A percentile compares a stretch with the other conserved stretches of the same genome.
Evolutionary conservation across 2,113 vertebrate genomes (phyloP).

Genomic region (sheep (Ovis aries)): DNA sequence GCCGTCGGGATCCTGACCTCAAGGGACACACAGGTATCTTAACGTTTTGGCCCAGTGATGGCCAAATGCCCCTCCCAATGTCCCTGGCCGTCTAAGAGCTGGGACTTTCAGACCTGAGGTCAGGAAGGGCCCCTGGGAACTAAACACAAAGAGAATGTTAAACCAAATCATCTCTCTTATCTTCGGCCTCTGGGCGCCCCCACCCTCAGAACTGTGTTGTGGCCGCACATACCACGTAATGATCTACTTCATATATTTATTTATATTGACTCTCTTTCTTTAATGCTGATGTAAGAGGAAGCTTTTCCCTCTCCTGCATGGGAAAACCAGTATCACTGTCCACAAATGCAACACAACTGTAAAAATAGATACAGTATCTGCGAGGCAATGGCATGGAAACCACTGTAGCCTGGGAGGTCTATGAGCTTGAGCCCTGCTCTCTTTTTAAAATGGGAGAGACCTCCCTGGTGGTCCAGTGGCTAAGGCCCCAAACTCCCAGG

Average conservation of each 20-base stretch:
- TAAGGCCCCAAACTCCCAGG: not conserved
- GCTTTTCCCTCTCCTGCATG: not conserved
- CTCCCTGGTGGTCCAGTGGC: not conserved
- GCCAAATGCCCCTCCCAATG: not conserved
- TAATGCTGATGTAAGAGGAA: not conserved
- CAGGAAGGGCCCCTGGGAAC: not conserved
- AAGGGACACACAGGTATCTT: too few species aligned
- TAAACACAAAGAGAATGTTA: not conserved
- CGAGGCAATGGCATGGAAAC: not conserved
- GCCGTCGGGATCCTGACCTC: not conserved
- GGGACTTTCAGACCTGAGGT: not conserved
- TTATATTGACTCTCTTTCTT: not conserved
- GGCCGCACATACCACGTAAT: rapidly evolving
- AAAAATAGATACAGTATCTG: not conserved
- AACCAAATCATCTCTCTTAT: not conserved
- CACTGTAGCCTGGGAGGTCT: not conserved
- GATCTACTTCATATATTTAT: not conserved
- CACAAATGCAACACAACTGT: not conserved
- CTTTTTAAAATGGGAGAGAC: not conserved
- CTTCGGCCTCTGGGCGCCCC: not conserved
- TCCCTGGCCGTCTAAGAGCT: not conserved
- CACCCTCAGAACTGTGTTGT: too few species aligned
- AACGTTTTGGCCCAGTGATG: not conserved
- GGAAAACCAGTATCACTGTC: not conserved
- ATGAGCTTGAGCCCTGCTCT: not conserved